Conservation (phyloP, 2,888 invertebrate genomes). For the Agrotis puta region DNA sequence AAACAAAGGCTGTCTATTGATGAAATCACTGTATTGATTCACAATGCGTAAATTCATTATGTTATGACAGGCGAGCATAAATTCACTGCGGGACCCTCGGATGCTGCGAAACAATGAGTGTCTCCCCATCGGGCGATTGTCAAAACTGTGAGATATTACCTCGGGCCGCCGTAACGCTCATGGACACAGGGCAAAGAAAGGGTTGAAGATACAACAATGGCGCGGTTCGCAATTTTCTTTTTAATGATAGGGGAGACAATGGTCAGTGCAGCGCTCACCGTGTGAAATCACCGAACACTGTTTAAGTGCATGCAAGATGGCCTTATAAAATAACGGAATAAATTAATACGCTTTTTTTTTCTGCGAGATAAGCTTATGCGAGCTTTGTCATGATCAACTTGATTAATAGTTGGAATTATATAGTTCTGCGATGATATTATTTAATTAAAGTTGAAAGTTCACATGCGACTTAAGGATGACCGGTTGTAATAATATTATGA, state of each 20-base stretch:
- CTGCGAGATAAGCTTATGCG: slow-evolving; percentile 54
- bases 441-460: slow-evolving; percentile 38
- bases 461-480: slow-evolving; percentile 12
- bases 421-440: slow-evolving; percentile 43
- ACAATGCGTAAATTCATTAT: slow-evolving; percentile 90
- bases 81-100: slow-evolving; percentile 88
- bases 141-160: slow-evolving; percentile 86
- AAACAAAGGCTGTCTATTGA: slow-evolving; percentile 87
- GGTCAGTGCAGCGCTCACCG: slow-evolving; percentile 85
- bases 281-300: slow-evolving; percentile 82
- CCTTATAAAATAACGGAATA: slow-evolving; percentile 72
- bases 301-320: slow-evolving; percentile 69
- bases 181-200: slow-evolving; percentile 84
- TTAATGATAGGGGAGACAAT: slow-evolving; percentile 85
- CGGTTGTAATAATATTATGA: slow-evolving; percentile 18
- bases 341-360: slow-evolving; percentile 66
- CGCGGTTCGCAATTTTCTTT: slow-evolving; percentile 83
- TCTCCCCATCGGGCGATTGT: slow-evolving; percentile 83
- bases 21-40: slow-evolving; percentile 89
- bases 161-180: slow-evolving; percentile 80
- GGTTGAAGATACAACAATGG: slow-evolving; percentile 82
- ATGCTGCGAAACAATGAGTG: slow-evolving; percentile 88
- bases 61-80: slow-evolving; percentile 90
- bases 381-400: slow-evolving; percentile 52
- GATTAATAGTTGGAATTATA: slow-evolving; percentile 57